phyloP scores from a whole-genome alignment of 2,797 vertebrate species.

The Ciconia nigra region DNA sequence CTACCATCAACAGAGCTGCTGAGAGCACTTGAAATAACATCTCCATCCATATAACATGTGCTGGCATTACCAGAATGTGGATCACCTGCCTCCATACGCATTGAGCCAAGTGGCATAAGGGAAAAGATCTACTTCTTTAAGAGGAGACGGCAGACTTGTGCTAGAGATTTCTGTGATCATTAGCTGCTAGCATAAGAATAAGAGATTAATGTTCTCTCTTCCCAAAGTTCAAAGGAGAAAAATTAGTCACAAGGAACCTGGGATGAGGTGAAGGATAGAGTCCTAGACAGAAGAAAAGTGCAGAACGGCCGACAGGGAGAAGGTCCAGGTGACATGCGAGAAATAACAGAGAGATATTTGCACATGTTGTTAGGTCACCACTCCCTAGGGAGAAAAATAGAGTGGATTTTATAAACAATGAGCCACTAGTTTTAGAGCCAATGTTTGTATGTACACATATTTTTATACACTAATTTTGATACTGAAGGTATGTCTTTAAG shows the following conservation, averaged over 20 bases:
- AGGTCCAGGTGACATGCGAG: not conserved
- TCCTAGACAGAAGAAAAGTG: not conserved
- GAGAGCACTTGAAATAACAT: not conserved
- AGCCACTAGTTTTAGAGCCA: not conserved
- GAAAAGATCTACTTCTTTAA: not conserved
- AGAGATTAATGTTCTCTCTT: not conserved
- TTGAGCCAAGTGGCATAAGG: not conserved
- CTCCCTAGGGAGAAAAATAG: not conserved
- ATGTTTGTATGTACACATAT: not conserved
- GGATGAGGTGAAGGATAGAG: not conserved
- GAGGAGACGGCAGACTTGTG: not conserved
- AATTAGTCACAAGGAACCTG: not conserved
- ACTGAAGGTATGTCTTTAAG: not conserved
- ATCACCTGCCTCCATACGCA: not conserved
- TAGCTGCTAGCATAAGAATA: not conserved
- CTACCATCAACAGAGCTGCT: not conserved
- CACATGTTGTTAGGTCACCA: not conserved
- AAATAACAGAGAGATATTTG: not conserved
- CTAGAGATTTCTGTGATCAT: not conserved
- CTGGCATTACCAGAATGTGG: not conserved
- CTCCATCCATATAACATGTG: not conserved
- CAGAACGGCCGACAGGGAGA: not conserved
- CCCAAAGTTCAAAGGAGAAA: not conserved
- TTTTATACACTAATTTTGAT: not conserved
- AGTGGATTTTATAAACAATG: not conserved